phyloP scores from a whole-genome alignment of 2,113 vertebrate species.

The Arenaria interpres region DNA sequence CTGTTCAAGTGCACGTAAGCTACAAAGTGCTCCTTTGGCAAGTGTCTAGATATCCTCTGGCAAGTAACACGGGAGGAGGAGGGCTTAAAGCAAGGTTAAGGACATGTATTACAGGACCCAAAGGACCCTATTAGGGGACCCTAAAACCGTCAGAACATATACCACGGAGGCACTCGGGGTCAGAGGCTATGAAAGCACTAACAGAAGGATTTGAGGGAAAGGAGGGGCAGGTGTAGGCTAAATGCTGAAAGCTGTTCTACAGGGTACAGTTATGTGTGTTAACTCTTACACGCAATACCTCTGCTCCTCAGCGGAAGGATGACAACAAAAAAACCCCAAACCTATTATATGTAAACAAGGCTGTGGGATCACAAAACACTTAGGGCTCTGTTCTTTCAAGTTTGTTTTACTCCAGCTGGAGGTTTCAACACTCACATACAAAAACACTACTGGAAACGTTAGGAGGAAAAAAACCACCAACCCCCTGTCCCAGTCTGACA shows the following conservation, averaged over 20 bases:
- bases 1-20: fast-evolving
- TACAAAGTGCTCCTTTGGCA: not conserved
- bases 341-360: fast-evolving
- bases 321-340: no score
- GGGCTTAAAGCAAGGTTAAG: not conserved
- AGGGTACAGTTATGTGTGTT: fast-evolving
- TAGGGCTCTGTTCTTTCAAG: not conserved
- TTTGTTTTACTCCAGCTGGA: not conserved
- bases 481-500: not conserved
- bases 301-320: not conserved
- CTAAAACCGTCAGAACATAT: fast-evolving
- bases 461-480: not conserved
- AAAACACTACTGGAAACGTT: fast-evolving
- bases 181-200: not conserved
- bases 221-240: fast-evolving
- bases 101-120: fast-evolving
- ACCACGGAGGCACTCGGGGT: no score
- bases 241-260: fast-evolving
- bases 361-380: fast-evolving
- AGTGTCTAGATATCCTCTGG: not conserved
- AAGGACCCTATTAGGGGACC: not conserved
- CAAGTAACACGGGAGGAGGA: not conserved
- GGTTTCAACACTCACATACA: not conserved
- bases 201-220: fast-evolving
- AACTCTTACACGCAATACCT: fast-evolving